Conservation (phyloP, 2,797 vertebrate species). For the Hoplostethus atlanticus region DNA sequence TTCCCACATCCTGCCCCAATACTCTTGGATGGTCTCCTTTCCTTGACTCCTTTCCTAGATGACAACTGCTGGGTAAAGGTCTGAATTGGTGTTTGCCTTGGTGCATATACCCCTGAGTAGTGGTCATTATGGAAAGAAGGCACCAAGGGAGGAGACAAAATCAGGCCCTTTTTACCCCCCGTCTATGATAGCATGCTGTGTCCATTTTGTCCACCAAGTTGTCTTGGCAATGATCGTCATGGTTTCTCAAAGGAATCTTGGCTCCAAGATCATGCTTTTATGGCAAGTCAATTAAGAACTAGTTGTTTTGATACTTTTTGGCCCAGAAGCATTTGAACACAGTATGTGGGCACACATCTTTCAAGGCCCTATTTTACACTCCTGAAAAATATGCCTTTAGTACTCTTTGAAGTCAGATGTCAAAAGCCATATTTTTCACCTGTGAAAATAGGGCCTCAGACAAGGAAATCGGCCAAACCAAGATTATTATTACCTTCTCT, state of each 20-base stretch:
- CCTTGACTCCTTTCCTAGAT: constrained; percentile 39
- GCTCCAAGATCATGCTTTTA: constrained; percentile 39
- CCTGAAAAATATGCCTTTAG: constrained; percentile 30
- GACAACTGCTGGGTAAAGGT: constrained; percentile 57
- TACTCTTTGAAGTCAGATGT: constrained; percentile 18
- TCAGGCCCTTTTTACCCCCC: constrained; percentile 66
- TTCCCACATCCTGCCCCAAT: constrained; percentile 33
- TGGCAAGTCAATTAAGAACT: constrained; percentile 52
- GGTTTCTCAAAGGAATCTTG: constrained; percentile 44
- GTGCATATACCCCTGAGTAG: constrained; percentile 42
- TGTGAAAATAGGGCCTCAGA: constrained; percentile 66
- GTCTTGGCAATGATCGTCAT: background rate
- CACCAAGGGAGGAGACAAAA: constrained; percentile 50
- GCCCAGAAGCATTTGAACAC: constrained; percentile 41
- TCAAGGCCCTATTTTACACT: constrained; percentile 37
- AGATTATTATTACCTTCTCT: constrained; percentile 33
- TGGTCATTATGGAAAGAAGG: constrained; percentile 67
- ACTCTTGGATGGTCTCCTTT: constrained; percentile 52
- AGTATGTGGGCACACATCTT: constrained; percentile 28
- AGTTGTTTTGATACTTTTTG: constrained; percentile 42
- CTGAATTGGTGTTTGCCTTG: constrained; percentile 48
- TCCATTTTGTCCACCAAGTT: background rate
- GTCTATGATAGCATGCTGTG: constrained; percentile 29
- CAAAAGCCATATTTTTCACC: constrained; percentile 32
- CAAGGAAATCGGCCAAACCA: constrained; percentile 45